These are phyloP conservation scores for Aegithalos caudatus DNA, from an alignment of 2,113 vertebrate genomes.

Conservation along the genomic window DNA sequence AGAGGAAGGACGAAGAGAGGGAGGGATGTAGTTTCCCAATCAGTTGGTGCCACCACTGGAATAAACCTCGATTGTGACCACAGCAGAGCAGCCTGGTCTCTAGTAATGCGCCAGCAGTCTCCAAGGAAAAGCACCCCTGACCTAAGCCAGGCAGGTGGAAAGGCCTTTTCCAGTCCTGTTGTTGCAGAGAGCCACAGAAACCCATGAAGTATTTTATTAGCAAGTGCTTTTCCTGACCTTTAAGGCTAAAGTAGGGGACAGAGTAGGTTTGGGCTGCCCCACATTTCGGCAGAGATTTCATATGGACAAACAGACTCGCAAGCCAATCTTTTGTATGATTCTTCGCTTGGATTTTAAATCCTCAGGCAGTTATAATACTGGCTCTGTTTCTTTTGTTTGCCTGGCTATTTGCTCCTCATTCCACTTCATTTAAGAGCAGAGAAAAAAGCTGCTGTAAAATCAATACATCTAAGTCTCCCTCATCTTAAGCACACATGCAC, in stretches of 20 bases:
- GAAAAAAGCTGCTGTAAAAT: conserved; percentile 45
- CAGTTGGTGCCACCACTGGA: background rate
- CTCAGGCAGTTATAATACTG: conserved; percentile 34
- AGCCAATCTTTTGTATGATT: background rate
- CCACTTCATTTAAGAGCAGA: conserved; percentile 30
- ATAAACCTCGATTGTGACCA: background rate
- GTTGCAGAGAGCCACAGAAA: background rate
- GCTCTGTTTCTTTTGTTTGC: conserved; percentile 47
- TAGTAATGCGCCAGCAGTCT: background rate
- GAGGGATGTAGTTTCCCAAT: background rate
- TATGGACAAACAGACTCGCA: background rate
- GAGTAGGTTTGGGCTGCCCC: background rate
- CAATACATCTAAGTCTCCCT: conserved; percentile 16
- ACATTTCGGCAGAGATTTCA: background rate
- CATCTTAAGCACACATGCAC: background rate
- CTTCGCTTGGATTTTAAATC: background rate
- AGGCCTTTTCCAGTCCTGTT: background rate
- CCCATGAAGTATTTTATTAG: conserved; percentile 16
- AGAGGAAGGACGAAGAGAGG: background rate
- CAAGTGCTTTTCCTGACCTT: background rate
- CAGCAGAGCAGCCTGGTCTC: background rate
- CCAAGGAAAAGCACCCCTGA: background rate
- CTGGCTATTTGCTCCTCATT: conserved; percentile 46
- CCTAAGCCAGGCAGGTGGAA: background rate
- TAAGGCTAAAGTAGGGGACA: background rate